Evolutionary conservation across 2,113 vertebrate species (phyloP), one percentile per base, ranked within the genome.

Genomic region (Hipposideros armiger): DNA sequence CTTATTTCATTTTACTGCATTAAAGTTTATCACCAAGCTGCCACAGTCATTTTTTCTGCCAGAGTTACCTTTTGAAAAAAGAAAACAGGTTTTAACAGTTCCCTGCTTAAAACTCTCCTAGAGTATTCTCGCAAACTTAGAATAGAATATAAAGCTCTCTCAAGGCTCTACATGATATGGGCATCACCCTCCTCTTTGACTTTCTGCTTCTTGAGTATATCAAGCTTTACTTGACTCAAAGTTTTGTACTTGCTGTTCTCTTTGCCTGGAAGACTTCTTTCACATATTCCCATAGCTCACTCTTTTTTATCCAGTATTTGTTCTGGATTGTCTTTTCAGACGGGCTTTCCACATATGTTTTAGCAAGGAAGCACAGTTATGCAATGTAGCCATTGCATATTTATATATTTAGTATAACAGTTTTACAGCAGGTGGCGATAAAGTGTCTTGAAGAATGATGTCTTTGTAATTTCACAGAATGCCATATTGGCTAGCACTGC

Each of bases 401-500:
- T 80, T 95, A 6, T 94, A 28, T 73, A n/a, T 78, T 77, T 69
- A 32, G 66, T 95, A 7, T 60, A 36, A 47, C 10, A 28, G 0
- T 60, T 85, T 82, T 85, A 95, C 95, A 96, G 94, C 58, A 93
- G 96, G 40, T 69, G 93, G 93, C 80, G 40, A 80, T 67, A 45
- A 47, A 54, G 45, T 45, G 11, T 82, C 82, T 76, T 81, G n/a
- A 81, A 94, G 81, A 80, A 74, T 56, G 22, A 58, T 22, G 20
- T 50, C 16, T 56, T 24, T 90, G 5, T 84, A 69, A 30, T 91
- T 92, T 77, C 32, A 64, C 28, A 28, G 1, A 40, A 2, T 84
- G 24, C 32, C 14, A 0, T 64, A 7, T 45, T 11, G 81, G 30
- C 66, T 84, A 50, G 13, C 26, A 15, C 17, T 77, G 62, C 50